Evolutionary conservation across 2,113 vertebrate species (phyloP).

Genomic region (Caretta caretta): DNA sequence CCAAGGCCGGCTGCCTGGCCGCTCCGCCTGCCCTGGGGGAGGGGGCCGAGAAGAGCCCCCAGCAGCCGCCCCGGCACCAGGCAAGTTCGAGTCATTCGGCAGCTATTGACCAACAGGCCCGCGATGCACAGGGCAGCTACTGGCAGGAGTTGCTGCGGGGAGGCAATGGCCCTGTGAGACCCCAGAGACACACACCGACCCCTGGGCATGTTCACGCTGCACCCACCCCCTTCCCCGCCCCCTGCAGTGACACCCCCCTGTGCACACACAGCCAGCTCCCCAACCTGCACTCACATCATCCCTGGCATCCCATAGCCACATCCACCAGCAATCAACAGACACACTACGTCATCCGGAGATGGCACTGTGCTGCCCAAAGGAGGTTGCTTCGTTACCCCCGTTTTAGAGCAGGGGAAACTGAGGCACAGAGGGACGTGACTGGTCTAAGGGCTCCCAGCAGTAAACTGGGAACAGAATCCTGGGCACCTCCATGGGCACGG

Average conservation of each 20-base stretch:
- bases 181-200: too few relatives aligned
- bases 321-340: not conserved
- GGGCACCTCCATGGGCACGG: not conserved
- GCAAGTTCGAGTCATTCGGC: not conserved
- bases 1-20: too few relatives aligned
- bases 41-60: not conserved
- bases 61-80: not conserved
- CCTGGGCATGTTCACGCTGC: too few relatives aligned
- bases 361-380: fast-evolving
- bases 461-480: not conserved
- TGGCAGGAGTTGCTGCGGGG: not conserved
- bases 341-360: too few relatives aligned
- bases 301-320: too few relatives aligned
- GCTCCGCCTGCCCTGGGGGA: not conserved
- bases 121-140: too few relatives aligned
- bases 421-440: not conserved
- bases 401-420: not conserved
- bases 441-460: not conserved
- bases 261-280: not conserved
- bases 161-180: too few relatives aligned
- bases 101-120: not conserved
- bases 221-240: too few relatives aligned
- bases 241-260: too few relatives aligned
- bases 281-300: not conserved
- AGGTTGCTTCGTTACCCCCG: fast-evolving